Base-by-base conservation (phyloP, 2,797 vertebrate genomes). In the Channallabes apus region DNA sequence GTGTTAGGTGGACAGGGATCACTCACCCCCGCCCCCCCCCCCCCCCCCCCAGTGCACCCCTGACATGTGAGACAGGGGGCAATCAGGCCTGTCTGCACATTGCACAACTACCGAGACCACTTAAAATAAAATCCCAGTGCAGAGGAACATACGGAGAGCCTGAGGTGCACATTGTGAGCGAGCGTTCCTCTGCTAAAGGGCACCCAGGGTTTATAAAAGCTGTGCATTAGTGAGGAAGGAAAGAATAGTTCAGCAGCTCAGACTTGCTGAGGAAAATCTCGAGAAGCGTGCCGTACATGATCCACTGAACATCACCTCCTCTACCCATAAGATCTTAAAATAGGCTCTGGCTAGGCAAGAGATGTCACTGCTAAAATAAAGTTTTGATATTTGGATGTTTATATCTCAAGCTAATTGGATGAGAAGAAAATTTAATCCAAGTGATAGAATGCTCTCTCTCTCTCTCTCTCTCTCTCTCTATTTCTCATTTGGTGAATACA, bases 61-160 rank as follows among this genome's bases (percentile, higher is more conserved):
- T 87, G 88, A 91, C 88, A 89, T 79, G 22, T 46, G 67, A 87
- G 88, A 90, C 88, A 88, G 82, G 86, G 54, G 80, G 90, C 84
- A 89, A 90, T 90, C 87, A 88, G 87, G 65, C 84, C 84, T 86
- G 90, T 89, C 85, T 86, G 85, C 82, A 83, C 84, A 81, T 61
- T 51, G 71, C 80, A 86, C 58, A 81, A 75, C 72, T 46, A 69
- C 17, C 18, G 72, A 75, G 79, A 86, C 76, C 85, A 75, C 88
- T 88, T 86, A 85, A 65, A 80, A 62, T 38, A 82, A 54, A 54
- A 54, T 82, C 65, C 82, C 58, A 68, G 80, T 56, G 29, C 61
- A 84, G 89, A 85, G 58, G 84, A 82, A 85, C 76, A 87, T 80
- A 68, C 62, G 61, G 17, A 83, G 65, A 77, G 72, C 59, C 82